These are phyloP conservation scores for Rhinatrema bivittatum DNA, from an alignment of 2,797 vertebrate genomes.

Conservation along the genomic window DNA sequence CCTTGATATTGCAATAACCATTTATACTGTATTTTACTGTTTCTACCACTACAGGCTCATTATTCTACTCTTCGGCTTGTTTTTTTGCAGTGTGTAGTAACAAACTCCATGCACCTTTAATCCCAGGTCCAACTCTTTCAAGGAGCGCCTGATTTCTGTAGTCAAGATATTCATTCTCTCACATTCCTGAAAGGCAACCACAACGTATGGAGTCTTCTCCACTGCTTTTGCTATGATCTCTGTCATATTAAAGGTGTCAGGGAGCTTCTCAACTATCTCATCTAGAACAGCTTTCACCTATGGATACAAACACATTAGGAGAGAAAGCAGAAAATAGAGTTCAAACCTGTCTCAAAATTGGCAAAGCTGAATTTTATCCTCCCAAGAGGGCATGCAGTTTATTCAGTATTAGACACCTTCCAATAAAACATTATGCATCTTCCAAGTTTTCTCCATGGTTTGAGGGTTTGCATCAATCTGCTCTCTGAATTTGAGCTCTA, in stretches of 20 bases:
- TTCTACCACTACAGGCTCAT: too few relatives aligned
- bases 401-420: too few relatives aligned
- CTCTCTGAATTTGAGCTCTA: too few relatives aligned
- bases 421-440: too few relatives aligned
- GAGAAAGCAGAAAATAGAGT: too few relatives aligned
- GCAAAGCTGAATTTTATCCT: accelerated
- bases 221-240: constrained; percentile 45
- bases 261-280: constrained; percentile 50
- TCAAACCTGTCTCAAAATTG: too few relatives aligned
- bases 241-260: constrained; percentile 48
- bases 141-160: constrained; percentile 47
- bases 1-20: too few relatives aligned
- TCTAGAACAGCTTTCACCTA: constrained; percentile 57
- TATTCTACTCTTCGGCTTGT: too few relatives aligned
- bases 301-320: neutral
- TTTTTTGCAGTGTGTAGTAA: too few relatives aligned
- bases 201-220: constrained; percentile 56
- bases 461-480: too few relatives aligned
- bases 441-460: too few relatives aligned
- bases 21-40: too few relatives aligned
- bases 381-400: neutral
- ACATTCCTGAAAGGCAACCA: constrained; percentile 62
- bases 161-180: constrained; percentile 63
- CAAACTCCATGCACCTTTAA: constrained; percentile 49
- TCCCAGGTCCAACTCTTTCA: constrained; percentile 55